Conservation (phyloP, 64 coral and sea anemone species). For the Stichodactyla mertensii region DNA sequence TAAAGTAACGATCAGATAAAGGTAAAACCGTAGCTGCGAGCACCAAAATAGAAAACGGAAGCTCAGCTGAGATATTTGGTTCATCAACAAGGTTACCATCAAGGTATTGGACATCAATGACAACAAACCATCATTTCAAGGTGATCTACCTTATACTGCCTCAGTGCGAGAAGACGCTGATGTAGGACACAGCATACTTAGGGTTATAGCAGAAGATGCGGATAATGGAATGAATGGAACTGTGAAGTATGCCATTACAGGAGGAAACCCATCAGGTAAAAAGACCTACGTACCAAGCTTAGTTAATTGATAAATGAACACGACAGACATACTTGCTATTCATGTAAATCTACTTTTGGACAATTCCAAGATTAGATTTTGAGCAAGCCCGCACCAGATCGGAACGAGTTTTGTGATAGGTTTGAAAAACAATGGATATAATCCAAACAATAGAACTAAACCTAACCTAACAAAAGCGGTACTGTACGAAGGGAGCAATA, state of each 20-base stretch:
- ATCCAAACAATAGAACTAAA: no score
- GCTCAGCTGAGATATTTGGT: not conserved
- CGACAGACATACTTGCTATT: no score
- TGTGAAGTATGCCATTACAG: conserved; percentile 12
- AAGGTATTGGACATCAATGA: conserved; percentile 71
- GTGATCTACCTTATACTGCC: not conserved
- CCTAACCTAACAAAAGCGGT: no score
- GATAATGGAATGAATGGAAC: not conserved
- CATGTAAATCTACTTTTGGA: no score
- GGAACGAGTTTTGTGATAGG: no score
- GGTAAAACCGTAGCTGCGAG: not conserved
- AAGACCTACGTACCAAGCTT: not conserved
- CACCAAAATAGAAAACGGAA: not conserved
- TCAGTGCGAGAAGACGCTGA: conserved; percentile 15
- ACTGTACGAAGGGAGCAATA: no score
- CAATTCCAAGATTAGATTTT: no score
- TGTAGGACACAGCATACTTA: not conserved
- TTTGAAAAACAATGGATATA: no score
- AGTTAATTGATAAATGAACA: no score
- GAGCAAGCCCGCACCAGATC: no score
- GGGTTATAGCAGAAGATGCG: not conserved
- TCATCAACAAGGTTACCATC: conserved; percentile 30
- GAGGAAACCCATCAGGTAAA: not conserved
- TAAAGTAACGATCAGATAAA: not conserved
- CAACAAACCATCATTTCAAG: conserved; percentile 53